Evolutionary conservation across 1,140 invertebrate species (phyloP), one percentile per base, ranked within the genome.

Genomic region (Lineus longissimus): DNA sequence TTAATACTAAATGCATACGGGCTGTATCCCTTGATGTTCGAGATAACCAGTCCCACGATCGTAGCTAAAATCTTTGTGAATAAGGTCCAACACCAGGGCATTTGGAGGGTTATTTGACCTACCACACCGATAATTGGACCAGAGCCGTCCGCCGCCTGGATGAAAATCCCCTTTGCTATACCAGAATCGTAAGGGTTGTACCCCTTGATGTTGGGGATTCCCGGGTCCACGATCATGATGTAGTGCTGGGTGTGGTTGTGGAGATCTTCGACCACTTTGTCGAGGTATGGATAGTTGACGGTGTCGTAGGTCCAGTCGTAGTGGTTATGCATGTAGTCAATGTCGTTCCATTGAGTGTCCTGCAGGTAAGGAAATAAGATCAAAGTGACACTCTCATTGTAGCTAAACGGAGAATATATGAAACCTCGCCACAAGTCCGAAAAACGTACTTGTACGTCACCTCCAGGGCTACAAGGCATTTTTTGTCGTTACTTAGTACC

Each of bases 111-210:
- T 57, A 36, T 2, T 41, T 40, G 13, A 55, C 36, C 61, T 64
- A 78, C 75, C 70, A 70, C 68, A 27, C 78, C 79, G 55, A 75
- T 59, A 17, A 82, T 56, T 19, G 72, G 71, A 27, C 71, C 62
- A 23, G 68, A 66, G 15, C 62, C 66, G 59, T 73, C 62, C 31
- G 58, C 55, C 45, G 72, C 67, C 55, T 82, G 83, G 6, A 94
- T 82, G 69, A 94, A 93, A 40, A 93, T 84, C 54, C 87, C 83
- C 79, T 87, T 79, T 65, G 86, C 84, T 1, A 92, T 64, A 0
- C 91, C 91, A 61, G 88, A 85, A 70, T 92, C 90, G 74, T 86
- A 93, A 0, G 91, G 90, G 6, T 84, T 81, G 77, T 92, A 93
- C 2, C 62, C 67, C 27, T 65, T 68, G 13, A 58, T 55, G 31